Conservation (phyloP, 2,888 invertebrate species). For the Chaitophorus viminalis region DNA sequence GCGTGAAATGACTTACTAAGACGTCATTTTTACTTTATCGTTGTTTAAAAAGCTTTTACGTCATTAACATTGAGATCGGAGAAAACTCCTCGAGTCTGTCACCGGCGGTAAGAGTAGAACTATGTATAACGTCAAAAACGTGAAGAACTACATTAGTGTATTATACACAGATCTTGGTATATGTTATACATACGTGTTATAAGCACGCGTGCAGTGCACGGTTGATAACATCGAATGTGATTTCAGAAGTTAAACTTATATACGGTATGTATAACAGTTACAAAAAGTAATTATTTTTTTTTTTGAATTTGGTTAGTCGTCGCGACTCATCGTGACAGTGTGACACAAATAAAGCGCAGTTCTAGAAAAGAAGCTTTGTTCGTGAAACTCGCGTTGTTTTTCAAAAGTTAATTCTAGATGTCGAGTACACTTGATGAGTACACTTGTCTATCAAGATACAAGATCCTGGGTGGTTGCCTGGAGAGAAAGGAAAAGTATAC, state of each 20-base stretch:
- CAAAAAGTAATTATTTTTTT: not conserved
- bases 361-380: not conserved
- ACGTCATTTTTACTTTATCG: slow-evolving; percentile 3
- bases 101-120: not conserved
- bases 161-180: no score
- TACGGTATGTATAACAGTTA: not conserved
- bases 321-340: not conserved
- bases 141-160: not conserved
- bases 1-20: not conserved
- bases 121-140: not conserved
- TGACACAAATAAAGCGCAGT: not conserved
- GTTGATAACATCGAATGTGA: not conserved
- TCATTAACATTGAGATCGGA: not conserved
- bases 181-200: not conserved
- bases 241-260: not conserved
- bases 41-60: not conserved
- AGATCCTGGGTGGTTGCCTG: not conserved
- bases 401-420: not conserved
- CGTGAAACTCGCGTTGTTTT: not conserved
- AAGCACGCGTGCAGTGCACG: not conserved
- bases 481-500: not conserved
- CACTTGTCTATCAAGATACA: no score
- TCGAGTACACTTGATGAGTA: not conserved
- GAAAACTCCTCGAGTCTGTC: not conserved
- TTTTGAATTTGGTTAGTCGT: not conserved